Evolutionary conservation across 2,888 invertebrate species (phyloP), one percentile per base, ranked within the genome.

Genomic region (Lymantria dispar): DNA sequence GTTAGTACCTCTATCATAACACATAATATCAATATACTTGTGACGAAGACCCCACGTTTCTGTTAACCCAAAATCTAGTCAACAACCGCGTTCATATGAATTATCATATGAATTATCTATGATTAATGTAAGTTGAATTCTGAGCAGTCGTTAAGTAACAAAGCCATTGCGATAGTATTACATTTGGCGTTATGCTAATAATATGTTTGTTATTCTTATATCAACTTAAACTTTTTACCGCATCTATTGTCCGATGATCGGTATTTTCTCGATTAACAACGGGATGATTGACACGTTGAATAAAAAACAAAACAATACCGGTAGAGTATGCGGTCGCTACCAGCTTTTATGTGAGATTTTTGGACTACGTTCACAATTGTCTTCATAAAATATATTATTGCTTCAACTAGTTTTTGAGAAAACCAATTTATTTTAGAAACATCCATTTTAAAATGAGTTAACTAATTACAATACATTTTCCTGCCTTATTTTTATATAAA

Each of bases 241-340:
- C 52, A 64, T 64, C 78, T 70, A 81, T 85, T 85, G 79, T 85
- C 70, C 67, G 73, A 75, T 76, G 74, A 75, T 76, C 57, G 70
- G 72, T 72, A 78, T 82, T 78, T 80, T 74, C 72, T 75, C 74
- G 74, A 80, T 78, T 75, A 78, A 78, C 73, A 76, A 78, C 74
- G 67, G 63, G 64, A 61, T 75, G 76, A 84, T 78, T 77, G 80
- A 78, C 76, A 75, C 71, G 73, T 70, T 60, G 47, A 48, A 72
- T 64, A 80, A 85, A 87, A 84, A 84, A 83, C 70, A 47, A 74
- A 74, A 81, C 78, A 84, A 82, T 82, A 72, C 70, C 61, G 59
- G 64, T 69, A 64, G 69, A 69, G 66, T 66, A 74, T 70, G 72
- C 70, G 68, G 64, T 53, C 53, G 77, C 79, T 81, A 78, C 79